These are phyloP conservation scores for Rhynchonycteris naso DNA, from an alignment of 2,797 vertebrate species.

Conservation along the genomic window DNA sequence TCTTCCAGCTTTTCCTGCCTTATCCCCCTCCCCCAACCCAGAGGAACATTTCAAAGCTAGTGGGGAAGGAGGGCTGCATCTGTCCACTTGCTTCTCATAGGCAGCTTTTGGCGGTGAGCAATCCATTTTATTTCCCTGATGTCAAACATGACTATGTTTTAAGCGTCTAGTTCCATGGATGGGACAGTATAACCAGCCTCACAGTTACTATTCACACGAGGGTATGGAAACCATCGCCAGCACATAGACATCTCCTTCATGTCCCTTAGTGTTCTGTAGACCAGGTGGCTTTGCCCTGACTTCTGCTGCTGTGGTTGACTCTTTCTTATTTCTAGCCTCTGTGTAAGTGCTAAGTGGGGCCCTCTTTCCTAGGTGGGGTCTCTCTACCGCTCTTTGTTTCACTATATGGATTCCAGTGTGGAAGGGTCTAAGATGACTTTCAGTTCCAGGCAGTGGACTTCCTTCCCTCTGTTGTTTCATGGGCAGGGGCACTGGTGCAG, in stretches of 20 bases:
- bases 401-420: no score
- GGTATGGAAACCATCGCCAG: not conserved
- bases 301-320: not conserved
- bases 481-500: not conserved
- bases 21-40: not conserved
- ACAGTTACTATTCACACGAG: not conserved
- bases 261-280: not conserved
- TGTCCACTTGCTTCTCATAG: not conserved
- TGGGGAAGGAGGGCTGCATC: not conserved
- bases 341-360: not conserved
- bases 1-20: not conserved
- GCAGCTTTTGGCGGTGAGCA: not conserved
- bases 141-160: not conserved
- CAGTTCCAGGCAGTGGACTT: not conserved
- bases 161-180: accelerated
- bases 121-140: not conserved
- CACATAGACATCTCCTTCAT: not conserved
- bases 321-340: not conserved
- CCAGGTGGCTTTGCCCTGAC: not conserved
- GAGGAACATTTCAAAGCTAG: not conserved
- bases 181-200: not conserved
- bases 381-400: not conserved
- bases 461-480: not conserved
- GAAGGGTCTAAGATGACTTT: not conserved
- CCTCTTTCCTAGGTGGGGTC: not conserved